A percentile compares a stretch with the other conserved stretches of the same genome.
phyloP scores from a whole-genome alignment of 2,888 invertebrate species.

The Bellardia bayeri region DNA sequence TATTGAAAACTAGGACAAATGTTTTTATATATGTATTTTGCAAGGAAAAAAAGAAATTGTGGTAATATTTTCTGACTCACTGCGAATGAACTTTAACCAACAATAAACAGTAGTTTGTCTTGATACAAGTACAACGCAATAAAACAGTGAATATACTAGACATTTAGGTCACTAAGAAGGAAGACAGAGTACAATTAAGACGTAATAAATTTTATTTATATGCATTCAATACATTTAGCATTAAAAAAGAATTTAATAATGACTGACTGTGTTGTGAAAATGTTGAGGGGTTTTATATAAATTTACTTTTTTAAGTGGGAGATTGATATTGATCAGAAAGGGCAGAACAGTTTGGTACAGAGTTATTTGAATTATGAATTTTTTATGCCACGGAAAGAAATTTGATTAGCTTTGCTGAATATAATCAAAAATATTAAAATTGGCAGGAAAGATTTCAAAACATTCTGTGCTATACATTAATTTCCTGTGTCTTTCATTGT shows the following conservation, averaged over 20 bases:
- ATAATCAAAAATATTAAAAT: no score
- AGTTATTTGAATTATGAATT: background rate
- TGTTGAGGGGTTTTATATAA: background rate
- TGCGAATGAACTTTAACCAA: slow-evolving; percentile 43
- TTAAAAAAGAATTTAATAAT: background rate
- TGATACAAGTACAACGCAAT: background rate
- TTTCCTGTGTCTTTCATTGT: background rate
- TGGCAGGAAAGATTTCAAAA: no score
- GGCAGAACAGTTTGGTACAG: no score
- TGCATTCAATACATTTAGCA: background rate
- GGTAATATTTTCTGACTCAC: slow-evolving; percentile 22
- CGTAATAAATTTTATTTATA: slow-evolving; percentile 45
- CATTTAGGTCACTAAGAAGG: slow-evolving; percentile 53
- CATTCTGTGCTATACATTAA: no score
- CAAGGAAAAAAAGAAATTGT: slow-evolving; percentile 30
- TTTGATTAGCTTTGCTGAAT: background rate
- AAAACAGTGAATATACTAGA: background rate
- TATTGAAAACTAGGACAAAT: slow-evolving; percentile 60
- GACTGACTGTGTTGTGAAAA: background rate
- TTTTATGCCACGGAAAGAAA: background rate
- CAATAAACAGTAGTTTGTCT: background rate
- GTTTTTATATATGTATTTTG: slow-evolving; percentile 50
- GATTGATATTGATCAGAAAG: no score
- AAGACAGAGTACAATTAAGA: slow-evolving; percentile 20
- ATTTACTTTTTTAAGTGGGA: no score